Percentiles rank a stretch among this genome's conserved stretches.
Conservation (phyloP, 2,113 vertebrate species). For the Clarias macrocephalus region DNA sequence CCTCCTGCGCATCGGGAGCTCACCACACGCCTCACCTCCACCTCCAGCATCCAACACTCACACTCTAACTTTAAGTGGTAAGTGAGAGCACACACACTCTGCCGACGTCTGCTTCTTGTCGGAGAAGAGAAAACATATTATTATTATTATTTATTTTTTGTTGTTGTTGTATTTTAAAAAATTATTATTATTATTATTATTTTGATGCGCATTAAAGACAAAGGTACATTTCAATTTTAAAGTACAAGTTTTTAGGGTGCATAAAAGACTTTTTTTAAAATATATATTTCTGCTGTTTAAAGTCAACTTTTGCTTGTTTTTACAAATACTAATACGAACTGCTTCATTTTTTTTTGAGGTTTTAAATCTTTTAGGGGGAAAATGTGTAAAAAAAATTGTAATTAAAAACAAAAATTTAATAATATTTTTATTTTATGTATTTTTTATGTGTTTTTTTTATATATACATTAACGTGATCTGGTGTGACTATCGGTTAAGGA, state of each 20-base stretch:
- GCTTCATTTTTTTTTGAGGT: not conserved
- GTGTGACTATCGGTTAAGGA: not conserved
- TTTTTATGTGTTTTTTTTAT: too few relatives aligned
- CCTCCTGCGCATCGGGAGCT: constrained; percentile 60
- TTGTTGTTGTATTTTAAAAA: not conserved
- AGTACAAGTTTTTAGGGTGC: not conserved
- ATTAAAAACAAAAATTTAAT: too few relatives aligned
- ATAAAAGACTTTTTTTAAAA: too few relatives aligned
- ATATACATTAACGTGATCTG: not conserved
- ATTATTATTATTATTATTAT: not conserved
- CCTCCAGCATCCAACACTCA: constrained; percentile 67
- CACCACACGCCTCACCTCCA: constrained; percentile 72
- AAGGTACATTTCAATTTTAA: not conserved
- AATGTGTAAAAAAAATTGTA: too few relatives aligned
- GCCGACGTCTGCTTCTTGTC: not conserved
- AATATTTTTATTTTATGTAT: too few relatives aligned
- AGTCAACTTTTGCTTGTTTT: not conserved
- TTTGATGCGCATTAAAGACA: not conserved
- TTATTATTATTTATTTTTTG: not conserved
- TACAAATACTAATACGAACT: not conserved
- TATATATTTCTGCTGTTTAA: not conserved
- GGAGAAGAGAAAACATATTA: too few relatives aligned
- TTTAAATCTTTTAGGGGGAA: not conserved
- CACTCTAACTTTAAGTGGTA: constrained; percentile 64
- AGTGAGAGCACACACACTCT: constrained; percentile 40